Conservation (phyloP, 2,888 invertebrate genomes). For the Ashinkailepas kermadecensis region DNA sequence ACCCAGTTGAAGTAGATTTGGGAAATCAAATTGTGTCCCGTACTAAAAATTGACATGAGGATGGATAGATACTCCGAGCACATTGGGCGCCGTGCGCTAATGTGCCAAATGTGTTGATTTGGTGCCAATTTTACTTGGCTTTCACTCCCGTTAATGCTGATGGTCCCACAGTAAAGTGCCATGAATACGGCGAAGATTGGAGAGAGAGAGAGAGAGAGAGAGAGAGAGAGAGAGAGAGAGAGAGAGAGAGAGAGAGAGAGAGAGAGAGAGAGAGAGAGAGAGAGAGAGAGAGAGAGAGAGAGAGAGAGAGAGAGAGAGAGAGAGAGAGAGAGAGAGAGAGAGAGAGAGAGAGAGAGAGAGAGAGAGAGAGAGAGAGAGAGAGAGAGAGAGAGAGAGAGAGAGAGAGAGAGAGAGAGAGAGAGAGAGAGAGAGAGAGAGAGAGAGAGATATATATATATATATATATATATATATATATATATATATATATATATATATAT, state of each 20-base stretch:
- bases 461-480: too few relatives aligned
- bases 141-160: too few relatives aligned
- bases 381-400: constrained; percentile 14
- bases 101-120: too few relatives aligned
- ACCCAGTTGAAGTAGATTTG: too few relatives aligned
- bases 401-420: constrained; percentile 10
- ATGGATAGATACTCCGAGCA: too few relatives aligned
- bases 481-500: too few relatives aligned
- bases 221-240: constrained; percentile 1
- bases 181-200: too few relatives aligned
- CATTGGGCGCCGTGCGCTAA: too few relatives aligned
- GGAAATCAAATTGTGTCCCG: too few relatives aligned
- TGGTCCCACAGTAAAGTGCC: too few relatives aligned
- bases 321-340: background rate
- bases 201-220: background rate
- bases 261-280: background rate
- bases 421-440: background rate
- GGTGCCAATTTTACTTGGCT: too few relatives aligned
- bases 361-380: constrained; percentile 12
- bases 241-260: constrained; percentile 10
- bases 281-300: background rate
- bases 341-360: background rate
- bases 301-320: background rate
- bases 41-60: too few relatives aligned
- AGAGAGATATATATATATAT: constrained; percentile 19